These are phyloP conservation scores for Stichopus chloronotus DNA, from an alignment of 35 echinoderm and acorn worm species.

Conservation along the genomic window DNA sequence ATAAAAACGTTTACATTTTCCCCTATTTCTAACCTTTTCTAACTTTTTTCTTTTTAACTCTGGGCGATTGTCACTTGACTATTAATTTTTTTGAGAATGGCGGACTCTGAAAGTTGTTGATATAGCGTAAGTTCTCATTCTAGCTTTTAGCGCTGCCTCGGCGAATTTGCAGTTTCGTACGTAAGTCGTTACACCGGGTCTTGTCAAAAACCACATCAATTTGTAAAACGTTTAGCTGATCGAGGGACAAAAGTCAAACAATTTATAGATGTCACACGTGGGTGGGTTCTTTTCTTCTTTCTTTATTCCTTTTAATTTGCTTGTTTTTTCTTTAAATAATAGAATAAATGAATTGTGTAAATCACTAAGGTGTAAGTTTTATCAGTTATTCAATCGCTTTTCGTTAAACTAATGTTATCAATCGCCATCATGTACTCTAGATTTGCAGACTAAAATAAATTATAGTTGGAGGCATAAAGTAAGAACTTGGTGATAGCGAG, in stretches of 20 bases:
- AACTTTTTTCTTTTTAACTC: not conserved
- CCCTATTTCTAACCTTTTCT: not conserved
- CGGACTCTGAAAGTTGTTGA: slow-evolving; percentile 16
- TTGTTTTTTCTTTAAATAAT: not conserved
- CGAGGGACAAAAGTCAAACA: not conserved
- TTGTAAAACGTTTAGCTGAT: slow-evolving; percentile 33
- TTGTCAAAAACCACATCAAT: slow-evolving; percentile 34
- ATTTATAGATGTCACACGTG: slow-evolving; percentile 26
- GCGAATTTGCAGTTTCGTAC: too few relatives aligned
- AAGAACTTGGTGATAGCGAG: too few relatives aligned
- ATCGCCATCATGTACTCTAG: too few relatives aligned
- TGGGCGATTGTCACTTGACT: not conserved
- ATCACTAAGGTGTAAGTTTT: slow-evolving; percentile 4
- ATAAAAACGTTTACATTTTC: not conserved
- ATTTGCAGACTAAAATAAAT: too few relatives aligned
- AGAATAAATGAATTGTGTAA: not conserved
- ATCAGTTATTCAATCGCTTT: slow-evolving; percentile 7
- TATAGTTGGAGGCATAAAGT: too few relatives aligned
- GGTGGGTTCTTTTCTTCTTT: not conserved
- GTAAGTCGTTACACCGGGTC: not conserved
- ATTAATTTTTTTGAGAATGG: slow-evolving; percentile 25
- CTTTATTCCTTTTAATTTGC: not conserved
- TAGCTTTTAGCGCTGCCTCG: not conserved
- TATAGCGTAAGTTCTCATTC: not conserved
- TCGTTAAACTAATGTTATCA: too few relatives aligned